Evolutionary conservation across 2,797 vertebrate species (phyloP).

Genomic region (Sebastes vulpes): DNA sequence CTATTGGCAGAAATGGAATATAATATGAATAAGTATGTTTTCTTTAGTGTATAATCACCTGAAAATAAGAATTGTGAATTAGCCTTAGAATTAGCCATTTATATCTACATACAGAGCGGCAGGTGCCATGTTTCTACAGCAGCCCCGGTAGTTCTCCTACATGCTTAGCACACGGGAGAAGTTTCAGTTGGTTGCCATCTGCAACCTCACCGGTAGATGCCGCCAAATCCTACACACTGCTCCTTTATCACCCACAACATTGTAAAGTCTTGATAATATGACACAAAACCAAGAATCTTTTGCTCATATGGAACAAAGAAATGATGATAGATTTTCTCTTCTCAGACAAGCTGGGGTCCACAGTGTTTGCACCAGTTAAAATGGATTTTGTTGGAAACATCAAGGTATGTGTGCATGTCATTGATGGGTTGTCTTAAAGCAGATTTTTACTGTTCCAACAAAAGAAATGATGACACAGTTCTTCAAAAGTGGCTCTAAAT

Average conservation of each 20-base stretch:
- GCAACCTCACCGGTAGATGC: too few species aligned
- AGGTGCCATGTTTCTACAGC: too few species aligned
- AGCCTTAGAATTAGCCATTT: too few species aligned
- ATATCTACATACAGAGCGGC: too few species aligned
- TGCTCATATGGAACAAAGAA: slow-evolving; percentile 22
- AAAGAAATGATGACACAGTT: neutral
- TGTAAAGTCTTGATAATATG: neutral
- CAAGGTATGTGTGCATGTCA: slow-evolving; percentile 87
- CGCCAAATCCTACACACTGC: too few species aligned
- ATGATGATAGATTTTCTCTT: slow-evolving; percentile 75
- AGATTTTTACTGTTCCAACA: neutral
- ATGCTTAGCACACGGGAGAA: too few species aligned
- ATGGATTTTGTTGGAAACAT: slow-evolving; percentile 99
- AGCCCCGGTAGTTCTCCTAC: too few species aligned
- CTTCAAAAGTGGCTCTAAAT: neutral
- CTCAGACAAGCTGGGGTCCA: slow-evolving; percentile 94
- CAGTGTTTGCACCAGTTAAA: slow-evolving; percentile 99
- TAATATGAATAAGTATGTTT: too few species aligned
- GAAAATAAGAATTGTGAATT: too few species aligned
- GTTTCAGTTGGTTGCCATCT: too few species aligned
- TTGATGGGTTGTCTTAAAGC: neutral
- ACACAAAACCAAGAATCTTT: neutral
- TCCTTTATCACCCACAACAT: neutral
- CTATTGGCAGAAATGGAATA: too few species aligned
- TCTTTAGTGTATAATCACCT: too few species aligned